Conservation (phyloP, 2,113 vertebrate genomes). For the Climacteris rufus region DNA sequence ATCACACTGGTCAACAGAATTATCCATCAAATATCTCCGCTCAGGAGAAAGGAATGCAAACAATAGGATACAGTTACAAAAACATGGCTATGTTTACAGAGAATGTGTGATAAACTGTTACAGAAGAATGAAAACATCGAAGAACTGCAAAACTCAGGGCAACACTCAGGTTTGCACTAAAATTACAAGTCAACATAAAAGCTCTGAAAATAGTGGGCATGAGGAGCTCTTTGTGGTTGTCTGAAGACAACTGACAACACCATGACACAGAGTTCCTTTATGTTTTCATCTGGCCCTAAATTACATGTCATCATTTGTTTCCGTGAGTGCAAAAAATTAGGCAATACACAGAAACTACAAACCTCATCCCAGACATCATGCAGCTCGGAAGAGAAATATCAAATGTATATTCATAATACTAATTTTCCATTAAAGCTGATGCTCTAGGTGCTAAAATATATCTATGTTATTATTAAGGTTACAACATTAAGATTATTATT, state of each 20-base stretch:
- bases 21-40: too few species aligned
- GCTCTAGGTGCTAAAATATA: neutral
- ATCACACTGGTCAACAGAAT: too few species aligned
- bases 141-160: too few species aligned
- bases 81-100: too few species aligned
- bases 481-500: neutral
- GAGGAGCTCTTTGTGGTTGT: neutral
- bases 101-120: too few species aligned
- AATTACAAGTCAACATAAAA: neutral
- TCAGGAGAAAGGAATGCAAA: too few species aligned
- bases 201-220: neutral
- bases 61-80: too few species aligned
- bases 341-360: neutral
- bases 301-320: neutral
- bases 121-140: too few species aligned
- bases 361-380: neutral
- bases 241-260: neutral
- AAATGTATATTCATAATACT: neutral
- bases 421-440: neutral
- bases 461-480: neutral
- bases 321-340: neutral
- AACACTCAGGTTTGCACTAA: neutral
- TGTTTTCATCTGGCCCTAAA: neutral
- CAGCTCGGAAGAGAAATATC: neutral
- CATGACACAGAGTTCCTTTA: neutral